Percentiles rank a stretch among this genome's conserved stretches.
Evolutionary conservation across 2,888 invertebrate species (phyloP).

Genomic region (Stenodera caucasica): DNA sequence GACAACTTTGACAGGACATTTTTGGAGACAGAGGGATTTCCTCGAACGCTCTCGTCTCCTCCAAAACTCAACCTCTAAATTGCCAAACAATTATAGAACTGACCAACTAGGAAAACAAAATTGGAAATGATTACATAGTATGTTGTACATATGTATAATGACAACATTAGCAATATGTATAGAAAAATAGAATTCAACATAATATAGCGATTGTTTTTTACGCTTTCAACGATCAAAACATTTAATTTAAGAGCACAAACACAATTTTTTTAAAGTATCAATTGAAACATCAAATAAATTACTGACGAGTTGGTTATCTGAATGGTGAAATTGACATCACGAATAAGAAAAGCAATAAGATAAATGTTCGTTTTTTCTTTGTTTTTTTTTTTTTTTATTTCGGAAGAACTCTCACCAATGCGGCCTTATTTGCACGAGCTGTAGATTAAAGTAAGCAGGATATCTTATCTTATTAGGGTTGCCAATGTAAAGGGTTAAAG

Average conservation of each 20-base stretch:
- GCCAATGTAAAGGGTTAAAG: slow-evolving; percentile 13
- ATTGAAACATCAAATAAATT: neutral
- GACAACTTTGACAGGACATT: neutral
- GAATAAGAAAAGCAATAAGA: slow-evolving; percentile 8
- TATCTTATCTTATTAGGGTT: slow-evolving; percentile 25
- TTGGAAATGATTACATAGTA: neutral
- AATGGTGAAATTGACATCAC: neutral
- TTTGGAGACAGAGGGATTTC: neutral
- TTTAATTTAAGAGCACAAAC: neutral
- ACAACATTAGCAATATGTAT: neutral
- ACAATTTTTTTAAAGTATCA: neutral
- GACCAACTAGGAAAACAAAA: neutral
- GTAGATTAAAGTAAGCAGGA: slow-evolving; percentile 24
- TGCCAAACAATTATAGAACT: neutral
- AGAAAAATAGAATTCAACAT: neutral
- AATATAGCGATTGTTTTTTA: neutral
- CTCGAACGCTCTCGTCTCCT: neutral
- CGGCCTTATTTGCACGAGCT: slow-evolving; percentile 26
- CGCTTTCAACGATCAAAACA: neutral
- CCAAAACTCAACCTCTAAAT: neutral
- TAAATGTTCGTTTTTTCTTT: slow-evolving; percentile 25
- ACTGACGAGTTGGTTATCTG: neutral
- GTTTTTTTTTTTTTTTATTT: too few relatives aligned
- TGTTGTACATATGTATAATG: too few relatives aligned
- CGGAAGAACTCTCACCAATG: slow-evolving; percentile 19